Evolutionary conservation across 2,113 vertebrate species (phyloP), one percentile per base, ranked within the genome.

Genomic region (Alectura lathami): DNA sequence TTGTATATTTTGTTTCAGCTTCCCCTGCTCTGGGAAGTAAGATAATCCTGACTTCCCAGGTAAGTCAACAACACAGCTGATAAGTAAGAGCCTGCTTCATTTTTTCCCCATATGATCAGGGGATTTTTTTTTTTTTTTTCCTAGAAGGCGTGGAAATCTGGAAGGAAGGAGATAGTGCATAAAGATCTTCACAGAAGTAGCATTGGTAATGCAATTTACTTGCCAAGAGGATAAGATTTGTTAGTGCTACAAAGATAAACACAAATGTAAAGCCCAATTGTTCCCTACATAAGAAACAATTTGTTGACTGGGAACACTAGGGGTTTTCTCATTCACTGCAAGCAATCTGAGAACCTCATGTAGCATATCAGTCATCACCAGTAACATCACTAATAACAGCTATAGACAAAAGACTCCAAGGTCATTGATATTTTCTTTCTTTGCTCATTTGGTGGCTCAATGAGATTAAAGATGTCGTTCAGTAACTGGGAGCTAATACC

Each of bases 21-120:
- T 70, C 40, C 34, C 42, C 22, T 51, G 36, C 32, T 32, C 53
- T 54, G 12, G 27, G n/a, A n/a, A n/a, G n/a, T n/a, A n/a, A n/a
- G n/a, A n/a, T n/a, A n/a, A n/a, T n/a, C n/a, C n/a, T n/a, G n/a
- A 20, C 1, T 0, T 36, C 11, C 26, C 30, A 64, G 11, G 8
- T 80, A 17, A 7, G 34, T 32, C 36, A 51, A 50, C 45, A 29
- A 82, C 10, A 16, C 2, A 38, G 6, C 8, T 29, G 10, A 77
- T 27, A 72, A 53, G 47, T 8, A 67, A 54, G 56, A 86, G 13
- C 29, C 48, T 42, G 20, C 43, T 68, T 36, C 40, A 34, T 7
- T 63, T 30, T n/a, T 83, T 67, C 54, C 45, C 54, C 45, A 8
- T 32, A 73, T 2, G 5, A 73, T 38, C 23, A 63, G 7, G n/a